Percentiles rank a stretch among this genome's conserved stretches.
phyloP scores from a whole-genome alignment of 64 coral and sea anemone species.

The Platygyra sinensis region DNA sequence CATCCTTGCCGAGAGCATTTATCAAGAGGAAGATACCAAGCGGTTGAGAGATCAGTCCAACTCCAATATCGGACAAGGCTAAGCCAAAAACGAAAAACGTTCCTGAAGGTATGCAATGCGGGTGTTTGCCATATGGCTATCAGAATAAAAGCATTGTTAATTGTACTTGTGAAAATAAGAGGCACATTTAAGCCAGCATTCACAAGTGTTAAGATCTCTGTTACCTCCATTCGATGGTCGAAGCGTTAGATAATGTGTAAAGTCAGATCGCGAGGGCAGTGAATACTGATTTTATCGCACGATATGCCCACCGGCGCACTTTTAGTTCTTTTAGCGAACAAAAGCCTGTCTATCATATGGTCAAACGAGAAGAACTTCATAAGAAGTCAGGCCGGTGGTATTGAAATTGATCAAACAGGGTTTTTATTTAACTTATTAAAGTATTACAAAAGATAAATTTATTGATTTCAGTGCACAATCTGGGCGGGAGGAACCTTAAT shows the following conservation, averaged over 20 bases:
- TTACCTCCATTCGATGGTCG: neutral
- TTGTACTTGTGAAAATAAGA: neutral
- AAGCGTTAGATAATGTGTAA: neutral
- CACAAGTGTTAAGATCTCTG: neutral
- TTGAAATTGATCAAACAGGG: neutral
- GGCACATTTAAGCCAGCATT: neutral
- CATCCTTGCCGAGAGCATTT: neutral
- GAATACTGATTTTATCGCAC: no score
- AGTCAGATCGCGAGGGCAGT: no score
- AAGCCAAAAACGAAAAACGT: neutral
- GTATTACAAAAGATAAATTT: no score
- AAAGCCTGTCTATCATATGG: neutral
- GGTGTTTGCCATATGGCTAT: conserved; percentile 13
- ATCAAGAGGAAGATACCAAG: neutral
- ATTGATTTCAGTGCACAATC: no score
- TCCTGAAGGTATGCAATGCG: neutral
- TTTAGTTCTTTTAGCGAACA: neutral
- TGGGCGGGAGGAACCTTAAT: no score
- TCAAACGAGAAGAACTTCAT: neutral
- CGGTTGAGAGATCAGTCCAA: conserved; percentile 10
- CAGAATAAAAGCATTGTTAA: neutral
- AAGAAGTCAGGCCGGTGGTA: neutral
- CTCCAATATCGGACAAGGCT: conserved; percentile 17
- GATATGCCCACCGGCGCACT: no score
- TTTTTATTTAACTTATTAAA: no score